Conservation (phyloP, 2,888 invertebrate genomes). For the Pachymerium ferrugineum region DNA sequence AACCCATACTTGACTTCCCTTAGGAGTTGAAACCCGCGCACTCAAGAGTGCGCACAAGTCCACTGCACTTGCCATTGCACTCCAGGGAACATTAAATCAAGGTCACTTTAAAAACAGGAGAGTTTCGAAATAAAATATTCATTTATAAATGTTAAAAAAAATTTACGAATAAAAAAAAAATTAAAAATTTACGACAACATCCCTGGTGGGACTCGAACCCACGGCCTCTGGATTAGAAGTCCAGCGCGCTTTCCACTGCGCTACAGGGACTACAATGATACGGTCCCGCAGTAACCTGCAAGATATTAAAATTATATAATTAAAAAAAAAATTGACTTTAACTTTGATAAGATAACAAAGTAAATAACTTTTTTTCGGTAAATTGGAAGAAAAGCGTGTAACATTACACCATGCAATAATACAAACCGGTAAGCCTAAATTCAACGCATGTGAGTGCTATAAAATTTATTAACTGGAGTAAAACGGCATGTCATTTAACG, state of each 20-base stretch:
- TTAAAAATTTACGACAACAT: background rate
- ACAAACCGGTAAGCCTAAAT: too few relatives aligned
- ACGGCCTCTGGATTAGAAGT: conserved; percentile 21
- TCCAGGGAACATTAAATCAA: too few relatives aligned
- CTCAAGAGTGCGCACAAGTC: background rate
- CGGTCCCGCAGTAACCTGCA: background rate
- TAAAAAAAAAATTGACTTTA: too few relatives aligned
- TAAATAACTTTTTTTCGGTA: background rate
- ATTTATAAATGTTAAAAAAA: background rate
- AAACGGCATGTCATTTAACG: background rate
- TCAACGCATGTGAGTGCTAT: too few relatives aligned
- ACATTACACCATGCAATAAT: background rate
- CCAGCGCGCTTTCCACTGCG: conserved; percentile 18
- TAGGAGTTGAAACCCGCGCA: background rate
- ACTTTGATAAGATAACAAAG: too few relatives aligned
- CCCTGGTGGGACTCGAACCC: conserved; percentile 15
- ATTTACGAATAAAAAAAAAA: background rate
- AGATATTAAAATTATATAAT: background rate
- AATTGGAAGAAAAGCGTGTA: background rate
- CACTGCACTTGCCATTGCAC: background rate
- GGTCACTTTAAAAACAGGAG: too few relatives aligned
- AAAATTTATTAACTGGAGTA: too few relatives aligned
- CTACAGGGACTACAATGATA: background rate
- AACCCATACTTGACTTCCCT: background rate
- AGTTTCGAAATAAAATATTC: too few relatives aligned